Percentiles rank a stretch among this genome's conserved stretches.
phyloP scores from a whole-genome alignment of 2,888 invertebrate species.

The Macrophya annulata region DNA sequence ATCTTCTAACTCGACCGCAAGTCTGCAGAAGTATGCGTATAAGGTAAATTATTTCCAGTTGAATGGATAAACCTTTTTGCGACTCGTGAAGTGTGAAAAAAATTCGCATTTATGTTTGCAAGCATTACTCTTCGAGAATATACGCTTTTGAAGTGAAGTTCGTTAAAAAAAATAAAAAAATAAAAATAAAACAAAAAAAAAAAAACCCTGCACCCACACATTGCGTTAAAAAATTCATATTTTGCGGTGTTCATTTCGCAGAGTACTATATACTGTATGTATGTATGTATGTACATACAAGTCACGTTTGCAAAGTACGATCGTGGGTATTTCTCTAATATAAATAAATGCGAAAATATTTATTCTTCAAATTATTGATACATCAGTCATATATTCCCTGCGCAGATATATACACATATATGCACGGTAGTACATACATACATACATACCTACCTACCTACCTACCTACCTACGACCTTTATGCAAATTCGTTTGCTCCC shows the following conservation, averaged over 20 bases:
- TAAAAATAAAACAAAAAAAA: background rate
- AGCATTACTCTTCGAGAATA: background rate
- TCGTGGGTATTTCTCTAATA: background rate
- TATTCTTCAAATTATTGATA: conserved; percentile 22
- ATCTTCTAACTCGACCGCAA: conserved; percentile 10
- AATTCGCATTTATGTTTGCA: conserved; percentile 3
- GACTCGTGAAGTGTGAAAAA: background rate
- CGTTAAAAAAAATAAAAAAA: background rate
- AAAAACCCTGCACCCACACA: background rate
- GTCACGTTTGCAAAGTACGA: background rate
- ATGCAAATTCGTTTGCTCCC: conserved; percentile 55
- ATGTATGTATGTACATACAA: background rate
- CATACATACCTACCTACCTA: background rate
- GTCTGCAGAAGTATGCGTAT: background rate
- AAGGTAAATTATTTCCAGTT: conserved; percentile 4
- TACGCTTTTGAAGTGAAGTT: background rate
- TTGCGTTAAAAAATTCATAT: background rate
- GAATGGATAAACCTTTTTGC: conserved; percentile 5
- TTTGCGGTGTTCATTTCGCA: background rate
- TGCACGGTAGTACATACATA: background rate
- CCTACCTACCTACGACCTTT: conserved; percentile 11
- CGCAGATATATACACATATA: background rate
- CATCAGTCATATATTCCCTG: background rate
- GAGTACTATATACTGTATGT: background rate
- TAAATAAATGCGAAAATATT: conserved; percentile 16